These are phyloP conservation scores for Andrena haemorrhoa DNA, from an alignment of 2,888 invertebrate species.

Conservation along the genomic window DNA sequence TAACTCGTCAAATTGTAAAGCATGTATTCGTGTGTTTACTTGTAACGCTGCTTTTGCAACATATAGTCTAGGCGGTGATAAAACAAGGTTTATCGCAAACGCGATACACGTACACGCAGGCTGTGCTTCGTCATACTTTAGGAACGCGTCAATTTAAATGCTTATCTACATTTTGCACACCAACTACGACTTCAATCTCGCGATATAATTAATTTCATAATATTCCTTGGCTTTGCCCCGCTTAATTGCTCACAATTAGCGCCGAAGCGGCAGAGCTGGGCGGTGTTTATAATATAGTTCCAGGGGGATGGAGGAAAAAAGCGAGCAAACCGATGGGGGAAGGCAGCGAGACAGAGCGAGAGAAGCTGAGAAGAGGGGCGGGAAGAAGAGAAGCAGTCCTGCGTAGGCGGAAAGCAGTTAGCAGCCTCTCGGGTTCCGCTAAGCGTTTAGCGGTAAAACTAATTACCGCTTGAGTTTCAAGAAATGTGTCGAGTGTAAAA, in stretches of 20 bases:
- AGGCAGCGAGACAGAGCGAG: constrained; percentile 12
- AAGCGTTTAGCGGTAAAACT: constrained; percentile 73
- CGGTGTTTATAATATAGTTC: constrained; percentile 14
- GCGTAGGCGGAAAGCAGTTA: constrained; percentile 72
- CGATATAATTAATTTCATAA: constrained; percentile 71
- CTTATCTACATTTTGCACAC: constrained; percentile 68
- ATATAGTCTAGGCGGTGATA: constrained; percentile 17
- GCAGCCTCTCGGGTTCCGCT: constrained; percentile 69
- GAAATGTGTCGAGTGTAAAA: constrained; percentile 59
- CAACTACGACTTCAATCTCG: constrained; percentile 52
- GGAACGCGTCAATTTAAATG: constrained; percentile 67
- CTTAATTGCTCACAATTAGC: constrained; percentile 75
- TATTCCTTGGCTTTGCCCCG: constrained; percentile 66
- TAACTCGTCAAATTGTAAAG: constrained; percentile 2
- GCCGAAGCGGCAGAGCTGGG: constrained; percentile 40
- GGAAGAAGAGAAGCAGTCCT: constrained; percentile 17
- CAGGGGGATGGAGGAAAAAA: constrained; percentile 5
- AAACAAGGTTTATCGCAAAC: constrained; percentile 42
- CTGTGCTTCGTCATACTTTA: constrained; percentile 23
- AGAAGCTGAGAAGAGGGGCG: constrained; percentile 16
- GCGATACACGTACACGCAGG: neutral
- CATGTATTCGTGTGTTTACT: no score
- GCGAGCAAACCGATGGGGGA: neutral
- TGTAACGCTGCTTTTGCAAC: neutral
- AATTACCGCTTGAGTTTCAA: constrained; percentile 68